A percentile compares a stretch with the other conserved stretches of the same genome.
phyloP scores from a whole-genome alignment of 2,797 vertebrate genomes.

The Channallabes apus region DNA sequence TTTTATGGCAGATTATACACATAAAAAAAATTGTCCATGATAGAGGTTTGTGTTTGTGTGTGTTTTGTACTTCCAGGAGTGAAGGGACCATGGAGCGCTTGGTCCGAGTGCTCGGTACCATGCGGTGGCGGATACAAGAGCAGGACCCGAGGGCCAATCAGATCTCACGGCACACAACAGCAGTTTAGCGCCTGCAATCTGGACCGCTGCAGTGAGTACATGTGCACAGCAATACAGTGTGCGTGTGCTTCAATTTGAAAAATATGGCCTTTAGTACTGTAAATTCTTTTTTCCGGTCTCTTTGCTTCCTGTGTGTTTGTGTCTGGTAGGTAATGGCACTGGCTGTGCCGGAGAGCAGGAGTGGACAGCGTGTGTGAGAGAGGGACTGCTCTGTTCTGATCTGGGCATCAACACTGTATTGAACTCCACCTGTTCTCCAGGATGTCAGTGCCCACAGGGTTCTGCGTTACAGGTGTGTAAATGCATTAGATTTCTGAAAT shows the following conservation, averaged over 20 bases:
- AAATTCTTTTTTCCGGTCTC: neutral
- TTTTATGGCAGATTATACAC: neutral
- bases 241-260: too few relatives aligned
- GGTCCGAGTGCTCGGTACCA: constrained; percentile 83
- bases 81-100: constrained; percentile 75
- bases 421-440: constrained; percentile 71
- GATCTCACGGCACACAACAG: constrained; percentile 71
- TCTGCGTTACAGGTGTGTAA: constrained; percentile 75
- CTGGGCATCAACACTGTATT: constrained; percentile 60
- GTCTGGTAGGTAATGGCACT: constrained; percentile 72
- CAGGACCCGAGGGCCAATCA: constrained; percentile 71
- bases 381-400: constrained; percentile 76
- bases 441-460: constrained; percentile 79
- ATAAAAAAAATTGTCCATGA: neutral
- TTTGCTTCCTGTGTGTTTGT: neutral
- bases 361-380: constrained; percentile 77
- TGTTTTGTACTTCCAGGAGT: constrained; percentile 63
- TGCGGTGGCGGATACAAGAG: constrained; percentile 86
- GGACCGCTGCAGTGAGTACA: constrained; percentile 74
- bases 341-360: constrained; percentile 73
- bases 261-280: neutral
- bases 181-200: constrained; percentile 84
- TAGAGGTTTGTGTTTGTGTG: neutral
- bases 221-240: too few relatives aligned
- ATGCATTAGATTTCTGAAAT: constrained; percentile 13